phyloP scores from a whole-genome alignment of 2,113 vertebrate genomes.

The Murina feae region DNA sequence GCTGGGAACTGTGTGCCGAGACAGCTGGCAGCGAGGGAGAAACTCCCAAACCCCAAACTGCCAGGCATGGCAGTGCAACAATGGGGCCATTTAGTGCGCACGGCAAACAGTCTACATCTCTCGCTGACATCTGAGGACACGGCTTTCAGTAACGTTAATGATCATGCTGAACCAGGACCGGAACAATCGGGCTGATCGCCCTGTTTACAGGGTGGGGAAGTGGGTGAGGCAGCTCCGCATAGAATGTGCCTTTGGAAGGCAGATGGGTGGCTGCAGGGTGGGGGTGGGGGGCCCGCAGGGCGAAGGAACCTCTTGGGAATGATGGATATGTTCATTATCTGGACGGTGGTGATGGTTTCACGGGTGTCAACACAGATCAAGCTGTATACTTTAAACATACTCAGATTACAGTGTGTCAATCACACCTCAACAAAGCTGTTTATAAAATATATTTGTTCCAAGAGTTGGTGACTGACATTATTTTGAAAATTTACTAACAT shows the following conservation, averaged over 20 bases:
- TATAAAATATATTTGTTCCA: background rate
- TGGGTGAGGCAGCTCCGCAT: background rate
- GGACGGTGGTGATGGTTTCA: background rate
- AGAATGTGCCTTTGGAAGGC: background rate
- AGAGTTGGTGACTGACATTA: background rate
- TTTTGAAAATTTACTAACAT: background rate
- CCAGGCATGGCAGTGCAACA: background rate
- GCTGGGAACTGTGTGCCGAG: fast-evolving
- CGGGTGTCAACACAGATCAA: background rate
- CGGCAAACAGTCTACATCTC: background rate
- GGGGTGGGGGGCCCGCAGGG: background rate
- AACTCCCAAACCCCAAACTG: background rate
- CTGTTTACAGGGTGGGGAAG: background rate
- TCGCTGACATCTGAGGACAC: background rate
- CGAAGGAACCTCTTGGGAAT: background rate
- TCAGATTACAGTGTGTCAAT: background rate
- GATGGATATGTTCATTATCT: background rate
- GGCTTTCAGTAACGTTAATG: background rate
- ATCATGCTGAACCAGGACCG: background rate
- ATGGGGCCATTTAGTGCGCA: background rate
- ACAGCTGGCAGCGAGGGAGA: background rate
- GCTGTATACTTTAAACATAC: background rate
- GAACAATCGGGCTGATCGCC: background rate
- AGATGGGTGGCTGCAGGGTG: background rate
- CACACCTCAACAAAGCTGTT: background rate